These are phyloP conservation scores for Cichladusa arquata DNA, from an alignment of 2,113 vertebrate genomes.

Conservation along the genomic window DNA sequence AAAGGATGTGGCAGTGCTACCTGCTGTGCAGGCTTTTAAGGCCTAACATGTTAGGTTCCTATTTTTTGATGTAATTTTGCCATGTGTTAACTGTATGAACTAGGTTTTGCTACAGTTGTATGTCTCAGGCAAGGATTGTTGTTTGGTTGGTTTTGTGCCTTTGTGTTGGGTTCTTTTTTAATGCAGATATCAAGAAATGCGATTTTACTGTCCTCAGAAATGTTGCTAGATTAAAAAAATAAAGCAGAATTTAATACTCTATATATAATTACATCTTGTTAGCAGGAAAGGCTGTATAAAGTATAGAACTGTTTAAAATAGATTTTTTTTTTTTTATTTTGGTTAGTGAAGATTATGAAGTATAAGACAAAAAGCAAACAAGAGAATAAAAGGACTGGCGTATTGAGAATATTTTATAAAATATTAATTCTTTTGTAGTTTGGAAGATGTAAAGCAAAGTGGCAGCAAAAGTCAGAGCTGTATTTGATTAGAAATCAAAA, in stretches of 20 bases:
- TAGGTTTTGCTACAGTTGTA: neutral
- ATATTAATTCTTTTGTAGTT: slow-evolving; percentile 28
- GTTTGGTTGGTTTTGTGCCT: neutral
- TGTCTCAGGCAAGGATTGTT: neutral
- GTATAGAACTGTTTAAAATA: neutral
- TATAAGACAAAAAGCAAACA: neutral
- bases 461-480: slow-evolving; percentile 68
- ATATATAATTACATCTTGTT: neutral
- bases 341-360: neutral
- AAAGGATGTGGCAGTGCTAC: neutral
- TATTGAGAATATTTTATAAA: slow-evolving; percentile 3
- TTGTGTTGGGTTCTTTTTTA: neutral
- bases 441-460: slow-evolving; percentile 33
- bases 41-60: neutral
- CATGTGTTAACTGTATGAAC: neutral
- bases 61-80: neutral
- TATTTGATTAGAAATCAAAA: slow-evolving; percentile 66
- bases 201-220: neutral
- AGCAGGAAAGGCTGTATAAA: neutral
- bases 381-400: neutral
- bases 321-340: neutral
- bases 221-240: neutral
- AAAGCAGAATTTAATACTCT: neutral
- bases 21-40: neutral
- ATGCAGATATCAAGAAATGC: neutral